Percentiles rank a stretch among this genome's conserved stretches.
phyloP scores from a whole-genome alignment of 2,797 vertebrate species.

The Halcyon chelicuti region DNA sequence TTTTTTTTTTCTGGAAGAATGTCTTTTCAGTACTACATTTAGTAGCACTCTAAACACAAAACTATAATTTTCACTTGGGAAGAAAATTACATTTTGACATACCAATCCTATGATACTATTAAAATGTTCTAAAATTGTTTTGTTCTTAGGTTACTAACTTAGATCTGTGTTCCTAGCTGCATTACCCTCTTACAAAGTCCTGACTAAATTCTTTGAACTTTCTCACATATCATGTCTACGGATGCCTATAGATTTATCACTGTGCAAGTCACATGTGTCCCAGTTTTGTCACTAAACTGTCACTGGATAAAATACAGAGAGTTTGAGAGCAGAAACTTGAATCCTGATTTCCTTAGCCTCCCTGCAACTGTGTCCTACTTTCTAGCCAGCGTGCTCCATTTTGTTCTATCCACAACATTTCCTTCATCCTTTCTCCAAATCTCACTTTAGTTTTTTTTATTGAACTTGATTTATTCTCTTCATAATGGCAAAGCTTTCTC shows the following conservation, averaged over 20 bases:
- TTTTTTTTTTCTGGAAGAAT: background rate
- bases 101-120: rapidly evolving
- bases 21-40: background rate
- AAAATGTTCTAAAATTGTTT: background rate
- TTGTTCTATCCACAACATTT: background rate
- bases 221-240: background rate
- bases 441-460: background rate
- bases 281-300: background rate
- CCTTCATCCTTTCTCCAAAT: constrained; percentile 7
- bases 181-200: background rate
- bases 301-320: background rate
- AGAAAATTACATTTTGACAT: background rate
- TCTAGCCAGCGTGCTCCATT: background rate
- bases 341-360: background rate
- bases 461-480: constrained; percentile 34
- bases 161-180: background rate
- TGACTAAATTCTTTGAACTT: background rate
- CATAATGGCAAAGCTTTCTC: background rate
- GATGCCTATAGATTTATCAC: background rate
- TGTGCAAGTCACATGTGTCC: rapidly evolving
- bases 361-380: background rate
- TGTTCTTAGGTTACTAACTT: background rate
- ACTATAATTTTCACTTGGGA: background rate
- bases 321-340: background rate
- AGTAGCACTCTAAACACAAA: background rate